A percentile compares a stretch with the other conserved stretches of the same genome.
Conservation (phyloP, 2,797 vertebrate genomes). For the Delichon dasypus region DNA sequence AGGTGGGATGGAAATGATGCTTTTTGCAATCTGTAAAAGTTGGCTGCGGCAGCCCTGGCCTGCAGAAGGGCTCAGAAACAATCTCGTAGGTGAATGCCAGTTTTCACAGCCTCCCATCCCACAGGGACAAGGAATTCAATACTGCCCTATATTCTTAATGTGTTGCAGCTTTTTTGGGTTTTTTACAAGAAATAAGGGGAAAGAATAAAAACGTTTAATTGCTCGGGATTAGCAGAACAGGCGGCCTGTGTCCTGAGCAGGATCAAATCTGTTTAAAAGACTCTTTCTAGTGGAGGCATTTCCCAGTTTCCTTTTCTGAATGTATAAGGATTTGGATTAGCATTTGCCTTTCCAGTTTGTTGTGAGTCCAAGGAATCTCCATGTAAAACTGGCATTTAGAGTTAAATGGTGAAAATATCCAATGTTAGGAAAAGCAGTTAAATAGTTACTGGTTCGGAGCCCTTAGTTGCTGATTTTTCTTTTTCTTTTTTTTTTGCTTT, state of each 20-base stretch:
- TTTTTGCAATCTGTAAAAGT: background rate
- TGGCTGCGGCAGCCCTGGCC: conserved; percentile 28
- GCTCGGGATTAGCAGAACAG: conserved; percentile 48
- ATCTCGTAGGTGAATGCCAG: conserved; percentile 37
- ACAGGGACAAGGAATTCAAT: conserved; percentile 40
- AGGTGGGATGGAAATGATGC: conserved; percentile 28
- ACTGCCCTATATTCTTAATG: conserved; percentile 49
- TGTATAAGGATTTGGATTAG: conserved; percentile 36
- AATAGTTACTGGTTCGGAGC: background rate
- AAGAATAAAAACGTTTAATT: conserved; percentile 53
- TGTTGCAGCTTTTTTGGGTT: conserved; percentile 3
- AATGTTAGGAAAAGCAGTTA: background rate
- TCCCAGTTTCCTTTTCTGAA: conserved; percentile 47
- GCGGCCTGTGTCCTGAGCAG: conserved; percentile 14
- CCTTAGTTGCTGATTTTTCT: background rate
- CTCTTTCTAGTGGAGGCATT: conserved; percentile 40
- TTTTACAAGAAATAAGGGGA: conserved; percentile 51
- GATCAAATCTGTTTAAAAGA: conserved; percentile 26
- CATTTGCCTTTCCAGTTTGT: conserved; percentile 23
- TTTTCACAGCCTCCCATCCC: conserved; percentile 56
- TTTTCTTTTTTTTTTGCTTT: background rate
- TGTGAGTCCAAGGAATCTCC: conserved; percentile 22
- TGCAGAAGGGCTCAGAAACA: conserved; percentile 31
- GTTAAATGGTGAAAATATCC: background rate
- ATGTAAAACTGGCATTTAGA: background rate